Base-by-base conservation (phyloP, 2,113 vertebrate genomes). In the Dipodomys merriami region DNA sequence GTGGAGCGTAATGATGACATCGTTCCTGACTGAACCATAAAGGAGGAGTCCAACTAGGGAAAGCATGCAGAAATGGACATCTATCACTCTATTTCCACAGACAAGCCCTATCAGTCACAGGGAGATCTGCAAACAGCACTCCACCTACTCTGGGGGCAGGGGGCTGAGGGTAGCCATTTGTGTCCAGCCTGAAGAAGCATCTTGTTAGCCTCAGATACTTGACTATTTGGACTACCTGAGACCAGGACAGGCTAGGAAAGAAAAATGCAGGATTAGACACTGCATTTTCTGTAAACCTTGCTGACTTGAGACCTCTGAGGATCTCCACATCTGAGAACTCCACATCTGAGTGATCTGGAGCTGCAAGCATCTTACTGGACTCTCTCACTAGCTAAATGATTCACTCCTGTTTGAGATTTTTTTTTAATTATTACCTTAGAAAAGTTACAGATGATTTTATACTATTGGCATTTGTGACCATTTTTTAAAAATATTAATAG, bases 31-130 rank as follows among this genome's bases (percentile, higher is more conserved):
- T 53, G 22, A 86, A 68, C 71, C 0, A 1, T 10, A 3, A n/a
- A 72, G 20, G 62, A 39, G 35, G 83, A 35, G 46, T 33, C 73
- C 73, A 19, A 73, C 79, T 7, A n/a, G 73, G n/a, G 46, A 83
- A 73, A 44, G 68, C 46, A 8, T 1, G 25, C 1, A 16, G 49
- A 49, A 27, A 23, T 0, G 27, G 64, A 12, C 35, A 57, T 67
- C 49, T n/a, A 57, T 84, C 81, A 89, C 72, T 60, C 29, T n/a
- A 12, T 23, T 20, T 74, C 57, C 39, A 69, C 6, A 90, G 94
- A 87, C 79, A 39, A 81, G 91, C 65, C 67, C 76, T 53, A 65
- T 79, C 72, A 27, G 23, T 79, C 91, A 81, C 64, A n/a, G 62
- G 25, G 9, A 69, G 69, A 29, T 62, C 13, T 60, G n/a, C 49